Evolutionary conservation across 2,888 invertebrate genomes (phyloP).

Genomic region (Megamerina dolium): DNA sequence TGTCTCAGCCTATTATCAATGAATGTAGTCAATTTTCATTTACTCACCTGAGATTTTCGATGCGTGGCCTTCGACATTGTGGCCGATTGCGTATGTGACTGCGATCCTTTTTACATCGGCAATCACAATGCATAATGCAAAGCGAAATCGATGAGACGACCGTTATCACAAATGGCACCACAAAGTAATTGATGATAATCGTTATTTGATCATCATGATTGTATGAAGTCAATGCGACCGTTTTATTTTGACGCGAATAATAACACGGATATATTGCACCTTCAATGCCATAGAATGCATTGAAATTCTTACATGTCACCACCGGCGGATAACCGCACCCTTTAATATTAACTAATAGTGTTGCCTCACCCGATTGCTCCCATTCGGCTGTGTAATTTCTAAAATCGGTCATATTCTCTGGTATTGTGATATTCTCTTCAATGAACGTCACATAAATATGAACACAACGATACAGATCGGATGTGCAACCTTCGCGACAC

Average conservation of each 20-base stretch:
- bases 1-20: too few relatives aligned
- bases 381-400: conserved; percentile 46
- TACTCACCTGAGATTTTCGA: conserved; percentile 56
- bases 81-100: conserved; percentile 58
- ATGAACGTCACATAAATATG: conserved; percentile 59
- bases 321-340: conserved; percentile 86
- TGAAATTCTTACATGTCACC: conserved; percentile 75
- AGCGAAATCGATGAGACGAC: conserved; percentile 77
- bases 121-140: conserved; percentile 83
- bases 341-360: conserved; percentile 78
- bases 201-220: conserved; percentile 76
- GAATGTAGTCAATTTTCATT: too few relatives aligned
- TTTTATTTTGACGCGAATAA: conserved; percentile 77
- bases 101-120: conserved; percentile 62
- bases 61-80: conserved; percentile 55
- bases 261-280: conserved; percentile 78
- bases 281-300: conserved; percentile 66
- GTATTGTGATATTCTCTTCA: conserved; percentile 48
- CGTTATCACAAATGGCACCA: conserved; percentile 76
- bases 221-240: conserved; percentile 78
- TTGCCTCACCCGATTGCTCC: conserved; percentile 51
- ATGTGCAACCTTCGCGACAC: conserved; percentile 84
- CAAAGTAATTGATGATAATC: conserved; percentile 76
- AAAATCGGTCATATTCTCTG: conserved; percentile 47
- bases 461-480: conserved; percentile 65